Base-by-base conservation (phyloP, 2,797 vertebrate species). In the Ctenopoma multispine region DNA sequence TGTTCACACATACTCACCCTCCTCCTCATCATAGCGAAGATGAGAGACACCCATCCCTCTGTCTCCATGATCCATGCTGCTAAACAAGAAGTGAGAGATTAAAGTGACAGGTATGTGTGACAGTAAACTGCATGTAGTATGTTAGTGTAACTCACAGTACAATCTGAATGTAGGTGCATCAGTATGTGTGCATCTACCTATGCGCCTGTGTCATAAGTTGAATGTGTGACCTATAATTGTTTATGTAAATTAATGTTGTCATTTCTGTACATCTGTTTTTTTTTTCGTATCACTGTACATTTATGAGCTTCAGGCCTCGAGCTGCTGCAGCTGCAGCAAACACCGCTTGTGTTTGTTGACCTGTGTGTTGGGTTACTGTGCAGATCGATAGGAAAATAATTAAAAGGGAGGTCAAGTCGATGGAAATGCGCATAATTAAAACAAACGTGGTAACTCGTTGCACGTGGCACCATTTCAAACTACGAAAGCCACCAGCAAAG, bases 1-100 rank as follows among this genome's bases (percentile, higher is more conserved):
- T 86, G 13, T n/a, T 83, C 80, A 93, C 93, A 75, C 46, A 58
- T 31, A 79, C 94, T 94, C 85, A 97, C 97, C 97, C 81, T 97
- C 96, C 64, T 96, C 95, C 18, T 97, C 94, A 1, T 95, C 94
- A 18, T 94, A 95, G 75, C 89, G 94, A 81, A 94, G 94, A 53
- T 93, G 93, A 44, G 94, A 93, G 75, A 88, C 73, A 14, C 92
- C 55, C 71, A 92, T 83, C 29, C 93, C 92, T 87, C 94, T 80
- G 73, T 94, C 94, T 60, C 92, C 94, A 80, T 95, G 95, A 41
- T 97, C 95, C 90, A 98, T 97, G 90, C 96, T 95, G 85, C 72
- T 66, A 62, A 66, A 77, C 38, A 69, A 20, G 10, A 62, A 50
- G 23, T 10, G 36, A 36, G 1, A 36, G 9, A 36, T 10, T 36